Base-by-base conservation (phyloP, 30 jellyfish, hydroid and myxozoan genomes). In the Chrysaora quinquecirrha region DNA sequence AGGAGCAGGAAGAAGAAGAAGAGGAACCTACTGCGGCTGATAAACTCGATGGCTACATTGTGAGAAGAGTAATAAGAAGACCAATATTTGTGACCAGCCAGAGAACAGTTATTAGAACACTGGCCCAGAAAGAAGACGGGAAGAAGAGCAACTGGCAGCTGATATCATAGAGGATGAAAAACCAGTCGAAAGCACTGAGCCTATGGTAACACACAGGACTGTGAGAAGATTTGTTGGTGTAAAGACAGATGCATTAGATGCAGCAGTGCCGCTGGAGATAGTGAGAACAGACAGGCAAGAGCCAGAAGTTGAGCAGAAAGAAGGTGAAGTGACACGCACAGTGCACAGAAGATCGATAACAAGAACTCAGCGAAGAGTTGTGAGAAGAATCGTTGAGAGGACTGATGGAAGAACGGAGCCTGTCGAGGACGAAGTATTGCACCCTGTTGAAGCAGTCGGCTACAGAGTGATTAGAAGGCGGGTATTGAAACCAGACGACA, bases 281-380 rank as follows among this genome's bases (percentile, higher is more conserved):
- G 73, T 90, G 76, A 27, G 75, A 69, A 87, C 93, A 23, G 96
- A 68, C 85, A 76, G 83, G 63, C 75, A 88, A 80, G 90, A 78
- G 48, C 77, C 88, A 18, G 95, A 87, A 31, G 77, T 52, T 10
- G 83, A 64, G 50, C 94, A 78, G 33, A 69, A 67, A 48, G 87
- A 65, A 43, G 96, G 89, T 48, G 81, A 78, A 62, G 84, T 80
- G 54, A 77, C 30, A 19, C 96, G 96, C 21, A 80, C 78, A 30
- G 96, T 87, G 64, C 72, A 89, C 49, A 71, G 93, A 54, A 78
- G 90, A 47, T 74, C 89, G 48, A 80, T 79, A 38, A 87, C 88
- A 35, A 87, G 76, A 52, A 58, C 80, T 49, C 96, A 87, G 71
- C 62, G 78, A 60, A 68, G 88, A 62, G 94, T 87, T 73, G 88